These are phyloP conservation scores for Setophaga coronata DNA, from an alignment of 2,113 vertebrate species.

Conservation along the genomic window DNA sequence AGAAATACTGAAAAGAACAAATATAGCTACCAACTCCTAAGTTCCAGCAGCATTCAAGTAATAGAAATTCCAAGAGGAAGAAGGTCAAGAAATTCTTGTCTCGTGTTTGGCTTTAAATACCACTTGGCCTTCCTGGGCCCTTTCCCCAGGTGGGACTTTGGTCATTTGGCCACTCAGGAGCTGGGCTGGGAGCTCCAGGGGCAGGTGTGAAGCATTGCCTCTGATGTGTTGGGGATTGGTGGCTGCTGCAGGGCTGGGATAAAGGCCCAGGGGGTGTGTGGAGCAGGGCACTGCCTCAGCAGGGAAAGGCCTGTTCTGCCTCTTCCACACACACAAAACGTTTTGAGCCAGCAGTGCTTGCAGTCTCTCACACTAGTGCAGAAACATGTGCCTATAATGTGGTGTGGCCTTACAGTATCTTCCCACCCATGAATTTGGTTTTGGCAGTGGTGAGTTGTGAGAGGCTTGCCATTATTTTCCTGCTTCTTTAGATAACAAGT, in stretches of 20 bases:
- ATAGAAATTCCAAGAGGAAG: neutral
- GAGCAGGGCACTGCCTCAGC: neutral
- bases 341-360: neutral
- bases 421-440: neutral
- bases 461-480: neutral
- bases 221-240: rapidly evolving
- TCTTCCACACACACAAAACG: neutral
- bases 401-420: rapidly evolving
- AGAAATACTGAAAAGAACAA: neutral
- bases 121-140: neutral
- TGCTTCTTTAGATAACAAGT: neutral
- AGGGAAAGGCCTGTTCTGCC: neutral
- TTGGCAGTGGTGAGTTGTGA: neutral
- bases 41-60: neutral
- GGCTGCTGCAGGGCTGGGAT: neutral
- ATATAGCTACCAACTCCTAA: neutral
- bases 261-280: neutral
- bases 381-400: neutral
- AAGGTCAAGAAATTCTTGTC: rapidly evolving
- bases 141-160: neutral
- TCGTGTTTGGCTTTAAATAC: neutral
- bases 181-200: neutral
- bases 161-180: neutral
- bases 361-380: neutral
- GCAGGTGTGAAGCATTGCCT: neutral